These are phyloP conservation scores for Pomatostomus ruficeps DNA, from an alignment of 2,113 vertebrate species.

Conservation along the genomic window DNA sequence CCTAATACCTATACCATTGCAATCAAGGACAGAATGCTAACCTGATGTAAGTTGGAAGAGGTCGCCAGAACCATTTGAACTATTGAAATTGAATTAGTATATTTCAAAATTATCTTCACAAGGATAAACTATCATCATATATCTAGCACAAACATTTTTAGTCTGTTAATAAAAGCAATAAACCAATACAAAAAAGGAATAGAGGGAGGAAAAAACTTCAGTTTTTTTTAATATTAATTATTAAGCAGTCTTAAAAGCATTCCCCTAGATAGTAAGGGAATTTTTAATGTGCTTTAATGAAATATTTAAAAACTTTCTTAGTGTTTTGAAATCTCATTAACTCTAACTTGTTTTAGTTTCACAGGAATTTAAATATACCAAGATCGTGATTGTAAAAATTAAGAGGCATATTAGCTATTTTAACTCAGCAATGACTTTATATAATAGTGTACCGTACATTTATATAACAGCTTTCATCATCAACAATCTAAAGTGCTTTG, in stretches of 20 bases:
- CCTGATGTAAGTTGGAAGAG: background rate
- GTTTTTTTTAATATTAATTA: background rate
- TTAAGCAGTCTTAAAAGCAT: slow-evolving; percentile 15
- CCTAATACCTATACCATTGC: background rate
- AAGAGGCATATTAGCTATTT: background rate
- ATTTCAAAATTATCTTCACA: background rate
- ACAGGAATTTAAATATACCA: slow-evolving; percentile 3
- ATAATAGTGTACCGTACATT: slow-evolving; percentile 2
- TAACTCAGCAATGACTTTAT: background rate
- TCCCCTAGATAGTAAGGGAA: background rate
- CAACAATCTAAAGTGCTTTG: slow-evolving; percentile 9
- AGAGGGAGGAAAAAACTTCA: background rate
- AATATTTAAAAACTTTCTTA: slow-evolving; percentile 31
- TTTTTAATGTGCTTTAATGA: slow-evolving; percentile 34
- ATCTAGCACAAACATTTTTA: background rate
- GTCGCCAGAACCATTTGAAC: background rate
- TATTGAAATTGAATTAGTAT: background rate
- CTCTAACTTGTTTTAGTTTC: slow-evolving; percentile 9
- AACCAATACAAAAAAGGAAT: background rate
- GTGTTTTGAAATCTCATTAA: slow-evolving; percentile 24
- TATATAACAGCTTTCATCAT: slow-evolving; percentile 8
- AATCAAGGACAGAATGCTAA: background rate
- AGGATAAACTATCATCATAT: background rate
- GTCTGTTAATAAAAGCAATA: background rate
- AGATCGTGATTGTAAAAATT: background rate